phyloP scores from a whole-genome alignment of 2,113 vertebrate genomes.

The Onychostruthus taczanowskii region DNA sequence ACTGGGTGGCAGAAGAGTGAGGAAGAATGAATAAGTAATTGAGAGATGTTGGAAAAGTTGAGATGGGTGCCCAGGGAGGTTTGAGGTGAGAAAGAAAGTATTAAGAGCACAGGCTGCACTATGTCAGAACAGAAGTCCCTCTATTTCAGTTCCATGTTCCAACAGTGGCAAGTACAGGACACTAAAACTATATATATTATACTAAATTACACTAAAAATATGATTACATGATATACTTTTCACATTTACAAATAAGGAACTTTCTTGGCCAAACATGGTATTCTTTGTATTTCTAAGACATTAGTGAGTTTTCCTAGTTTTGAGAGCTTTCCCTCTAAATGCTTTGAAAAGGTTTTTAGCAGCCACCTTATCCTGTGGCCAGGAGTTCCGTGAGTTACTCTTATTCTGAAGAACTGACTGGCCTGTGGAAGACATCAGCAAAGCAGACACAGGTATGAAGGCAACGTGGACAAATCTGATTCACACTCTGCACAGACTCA shows the following conservation, averaged over 20 bases:
- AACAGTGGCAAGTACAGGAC: neutral
- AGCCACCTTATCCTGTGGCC: neutral
- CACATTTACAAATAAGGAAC: neutral
- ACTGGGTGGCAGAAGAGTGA: neutral
- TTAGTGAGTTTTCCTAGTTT: neutral
- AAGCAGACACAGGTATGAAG: neutral
- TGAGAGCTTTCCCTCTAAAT: neutral
- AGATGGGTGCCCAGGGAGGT: neutral
- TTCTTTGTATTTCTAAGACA: neutral
- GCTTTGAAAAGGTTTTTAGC: neutral
- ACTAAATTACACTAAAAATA: neutral
- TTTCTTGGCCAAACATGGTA: neutral
- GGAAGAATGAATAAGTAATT: neutral
- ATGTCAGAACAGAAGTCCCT: neutral
- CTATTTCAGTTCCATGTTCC: neutral
- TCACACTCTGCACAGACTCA: neutral
- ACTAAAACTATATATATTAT: neutral
- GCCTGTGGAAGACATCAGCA: neutral
- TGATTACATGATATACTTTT: neutral
- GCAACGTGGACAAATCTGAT: neutral
- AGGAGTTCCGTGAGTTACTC: neutral
- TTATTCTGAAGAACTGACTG: neutral
- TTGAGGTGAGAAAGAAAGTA: neutral
- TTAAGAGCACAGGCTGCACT: neutral
- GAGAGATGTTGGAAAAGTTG: neutral